Conservation (phyloP, 2,113 vertebrate species). For the Odocoileus virginianus region DNA sequence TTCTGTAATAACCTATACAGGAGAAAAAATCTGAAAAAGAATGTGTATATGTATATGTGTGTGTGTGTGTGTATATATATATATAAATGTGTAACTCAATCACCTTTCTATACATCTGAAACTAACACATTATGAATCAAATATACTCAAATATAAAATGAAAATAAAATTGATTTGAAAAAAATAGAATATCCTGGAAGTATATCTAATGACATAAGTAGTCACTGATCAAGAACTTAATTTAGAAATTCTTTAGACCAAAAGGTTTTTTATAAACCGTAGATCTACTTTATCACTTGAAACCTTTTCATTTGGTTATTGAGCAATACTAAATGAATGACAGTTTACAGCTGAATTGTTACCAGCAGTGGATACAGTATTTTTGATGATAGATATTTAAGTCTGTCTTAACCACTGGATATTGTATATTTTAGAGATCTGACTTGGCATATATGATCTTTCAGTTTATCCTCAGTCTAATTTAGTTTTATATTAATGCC, state of each 20-base stretch:
- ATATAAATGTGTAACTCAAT: not conserved
- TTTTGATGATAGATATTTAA: not conserved
- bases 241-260: not conserved
- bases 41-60: not conserved
- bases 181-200: not conserved
- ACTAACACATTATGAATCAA: not conserved
- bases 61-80: not conserved
- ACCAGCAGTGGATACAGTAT: not conserved
- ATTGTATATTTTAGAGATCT: not conserved
- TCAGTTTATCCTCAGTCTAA: not conserved
- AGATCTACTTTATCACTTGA: not conserved
- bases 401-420: not conserved
- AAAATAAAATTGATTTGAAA: not conserved
- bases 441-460: not conserved
- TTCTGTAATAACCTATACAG: not conserved
- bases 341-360: not conserved
- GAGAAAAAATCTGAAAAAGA: not conserved
- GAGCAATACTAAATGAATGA: not conserved
- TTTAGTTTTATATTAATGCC: not conserved
- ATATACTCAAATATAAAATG: not conserved
- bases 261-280: not conserved
- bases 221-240: not conserved
- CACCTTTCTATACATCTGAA: not conserved
- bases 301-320: not conserved
- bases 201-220: not conserved